phyloP scores from a whole-genome alignment of 92 coral and sea anemone genomes.

The Paragorgia papillata region DNA sequence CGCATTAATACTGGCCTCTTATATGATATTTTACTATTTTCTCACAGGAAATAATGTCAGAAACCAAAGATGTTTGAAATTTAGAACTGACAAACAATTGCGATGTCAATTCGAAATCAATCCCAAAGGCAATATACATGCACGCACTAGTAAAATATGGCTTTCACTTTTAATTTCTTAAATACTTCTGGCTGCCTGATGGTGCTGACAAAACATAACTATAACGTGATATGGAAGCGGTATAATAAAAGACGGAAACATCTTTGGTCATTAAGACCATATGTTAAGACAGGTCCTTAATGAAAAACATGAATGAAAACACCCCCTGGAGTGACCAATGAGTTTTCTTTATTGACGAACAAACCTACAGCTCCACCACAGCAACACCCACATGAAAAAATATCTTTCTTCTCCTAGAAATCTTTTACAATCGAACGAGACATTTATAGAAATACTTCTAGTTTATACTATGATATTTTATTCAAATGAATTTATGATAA shows the following conservation, averaged over 20 bases:
- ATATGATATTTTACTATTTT: background rate
- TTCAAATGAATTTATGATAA: no score
- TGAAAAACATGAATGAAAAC: background rate
- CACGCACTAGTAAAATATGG: no score
- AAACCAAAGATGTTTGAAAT: background rate
- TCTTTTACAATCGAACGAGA: no score
- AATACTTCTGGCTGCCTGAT: no score
- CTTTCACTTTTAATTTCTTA: no score
- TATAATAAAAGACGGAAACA: background rate
- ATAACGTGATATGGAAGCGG: background rate
- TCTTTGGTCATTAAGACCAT: no score
- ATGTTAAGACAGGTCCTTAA: background rate
- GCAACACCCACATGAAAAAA: constrained; percentile 24
- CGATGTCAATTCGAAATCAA: background rate
- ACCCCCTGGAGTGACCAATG: constrained; percentile 39
- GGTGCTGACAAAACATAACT: background rate
- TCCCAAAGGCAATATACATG: background rate
- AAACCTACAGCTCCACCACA: constrained; percentile 21
- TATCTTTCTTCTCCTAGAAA: no score
- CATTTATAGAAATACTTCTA: no score
- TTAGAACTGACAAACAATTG: background rate
- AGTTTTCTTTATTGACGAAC: constrained; percentile 1
- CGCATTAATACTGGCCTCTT: no score
- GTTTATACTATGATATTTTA: no score
- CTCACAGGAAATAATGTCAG: background rate